Evolutionary conservation across 1,140 invertebrate genomes (phyloP), one percentile per base, ranked within the genome.

Genomic region (Parapsyche elsis): DNA sequence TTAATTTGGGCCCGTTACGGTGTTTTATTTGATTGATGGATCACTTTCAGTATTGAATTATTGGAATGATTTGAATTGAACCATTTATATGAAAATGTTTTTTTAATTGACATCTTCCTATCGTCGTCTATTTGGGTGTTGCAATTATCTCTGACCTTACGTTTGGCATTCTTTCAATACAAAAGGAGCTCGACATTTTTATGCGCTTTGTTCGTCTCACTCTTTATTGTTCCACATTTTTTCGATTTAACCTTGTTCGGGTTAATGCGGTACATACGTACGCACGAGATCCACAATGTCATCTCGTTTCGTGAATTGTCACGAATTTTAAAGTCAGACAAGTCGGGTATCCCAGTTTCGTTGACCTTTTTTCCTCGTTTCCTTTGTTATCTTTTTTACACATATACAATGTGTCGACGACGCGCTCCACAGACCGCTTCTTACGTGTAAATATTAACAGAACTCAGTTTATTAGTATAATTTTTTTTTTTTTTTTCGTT

Each of bases 351-450:
- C 71, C 71, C 21, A 16, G 71, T 73, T 73, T 73, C 71, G 71
- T 73, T 73, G 71, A 73, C 71, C 71, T 73, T 73, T 73, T 73
- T 73, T 38, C 71, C 71, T 73, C 45, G 71, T 46, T 73, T 73
- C 7, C 71, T 73, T 73, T 73, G 71, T 73, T 73, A 73, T 73
- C 71, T 16, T 46, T 45, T 67, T 45, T 73, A 16, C 46, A 5
- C 16, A 24, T 19, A 24, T 19, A 16, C 71, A 38, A 46, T 38
- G 71, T 46, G 71, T 46, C 44, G 61, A 67, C 61, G 1, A 67
- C 61, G 1, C 61, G 61, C 21, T 67, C 61, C 61, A 26, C 21
- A 16, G 12, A 10, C 10, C 61, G 19, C 21, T 53, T 53, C 49
- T 2, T 53, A 67, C 64, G 21, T 26, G 64, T 67, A 67, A 67